A percentile compares a stretch with the other conserved stretches of the same genome.
Evolutionary conservation across 2,888 invertebrate species (phyloP).

Genomic region (Syrphus vitripennis): DNA sequence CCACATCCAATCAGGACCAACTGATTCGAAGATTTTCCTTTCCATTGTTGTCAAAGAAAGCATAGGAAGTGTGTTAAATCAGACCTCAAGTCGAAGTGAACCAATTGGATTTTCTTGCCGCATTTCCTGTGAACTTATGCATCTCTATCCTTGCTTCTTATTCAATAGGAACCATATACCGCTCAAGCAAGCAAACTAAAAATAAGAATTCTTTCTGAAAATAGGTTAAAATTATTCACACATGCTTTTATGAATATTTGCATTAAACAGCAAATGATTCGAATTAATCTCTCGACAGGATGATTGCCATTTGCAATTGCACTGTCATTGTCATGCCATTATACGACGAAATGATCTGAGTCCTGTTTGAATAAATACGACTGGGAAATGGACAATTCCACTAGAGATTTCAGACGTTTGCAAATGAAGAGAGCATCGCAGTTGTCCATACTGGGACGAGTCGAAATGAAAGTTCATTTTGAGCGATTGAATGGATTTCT

Average conservation of each 20-base stretch:
- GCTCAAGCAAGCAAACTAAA: neutral
- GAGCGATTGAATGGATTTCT: constrained; percentile 1
- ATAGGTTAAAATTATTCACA: constrained; percentile 35
- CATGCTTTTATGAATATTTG: constrained; percentile 51
- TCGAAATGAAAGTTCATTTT: constrained; percentile 40
- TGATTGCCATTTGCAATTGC: constrained; percentile 64
- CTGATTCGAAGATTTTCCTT: constrained; percentile 26
- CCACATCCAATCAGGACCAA: constrained; percentile 52
- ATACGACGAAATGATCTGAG: constrained; percentile 34
- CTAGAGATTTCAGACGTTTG: constrained; percentile 13
- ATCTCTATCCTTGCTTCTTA: neutral
- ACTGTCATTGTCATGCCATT: constrained; percentile 47
- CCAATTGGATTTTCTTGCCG: constrained; percentile 19
- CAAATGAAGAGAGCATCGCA: neutral
- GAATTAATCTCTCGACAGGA: constrained; percentile 63
- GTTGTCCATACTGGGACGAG: neutral
- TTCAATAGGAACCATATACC: neutral
- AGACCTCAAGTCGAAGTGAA: constrained; percentile 25
- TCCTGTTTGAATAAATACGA: neutral
- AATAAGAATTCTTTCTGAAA: neutral
- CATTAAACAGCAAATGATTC: constrained; percentile 57
- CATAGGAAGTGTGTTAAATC: constrained; percentile 45
- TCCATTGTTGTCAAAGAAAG: neutral
- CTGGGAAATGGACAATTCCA: constrained; percentile 46
- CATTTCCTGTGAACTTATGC: neutral